These are phyloP conservation scores for Heliothis peltigera DNA, from an alignment of 2,888 invertebrate species.

Conservation along the genomic window DNA sequence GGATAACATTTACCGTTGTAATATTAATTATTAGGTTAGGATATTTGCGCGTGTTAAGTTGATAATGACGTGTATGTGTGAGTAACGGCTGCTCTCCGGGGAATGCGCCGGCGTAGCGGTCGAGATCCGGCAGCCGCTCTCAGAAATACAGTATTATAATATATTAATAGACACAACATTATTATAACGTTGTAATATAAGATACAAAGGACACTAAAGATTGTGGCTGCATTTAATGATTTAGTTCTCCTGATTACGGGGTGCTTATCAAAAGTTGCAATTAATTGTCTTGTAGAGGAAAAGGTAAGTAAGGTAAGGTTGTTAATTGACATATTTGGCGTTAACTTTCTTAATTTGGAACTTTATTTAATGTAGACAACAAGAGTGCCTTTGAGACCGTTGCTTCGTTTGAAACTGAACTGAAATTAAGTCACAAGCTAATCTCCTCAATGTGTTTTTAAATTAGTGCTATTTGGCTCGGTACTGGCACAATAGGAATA, in stretches of 20 bases:
- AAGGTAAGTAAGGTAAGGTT: too few relatives aligned
- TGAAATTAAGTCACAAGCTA: neutral
- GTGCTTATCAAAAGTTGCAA: too few relatives aligned
- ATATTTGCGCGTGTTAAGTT: neutral
- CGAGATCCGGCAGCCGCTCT: neutral
- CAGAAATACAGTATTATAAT: slow-evolving; percentile 25
- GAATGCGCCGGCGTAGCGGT: slow-evolving; percentile 1
- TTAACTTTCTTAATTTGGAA: too few relatives aligned
- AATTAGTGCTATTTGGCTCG: neutral
- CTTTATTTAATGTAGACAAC: too few relatives aligned
- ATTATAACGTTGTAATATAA: slow-evolving; percentile 2
- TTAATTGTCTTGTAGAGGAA: too few relatives aligned
- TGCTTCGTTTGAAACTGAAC: neutral
- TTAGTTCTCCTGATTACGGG: neutral
- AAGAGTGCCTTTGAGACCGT: too few relatives aligned
- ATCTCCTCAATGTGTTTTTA: neutral
- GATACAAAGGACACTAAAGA: neutral
- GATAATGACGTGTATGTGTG: neutral
- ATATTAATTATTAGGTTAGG: neutral
- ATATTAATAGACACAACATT: slow-evolving; percentile 9
- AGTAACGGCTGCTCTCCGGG: neutral
- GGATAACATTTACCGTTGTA: neutral
- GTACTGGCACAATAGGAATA: neutral
- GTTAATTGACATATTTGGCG: too few relatives aligned
- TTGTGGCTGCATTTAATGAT: neutral